Percentiles rank a stretch among this genome's conserved stretches.
Conservation (phyloP, 2,113 vertebrate genomes). For the Phylloscopus whistleri region DNA sequence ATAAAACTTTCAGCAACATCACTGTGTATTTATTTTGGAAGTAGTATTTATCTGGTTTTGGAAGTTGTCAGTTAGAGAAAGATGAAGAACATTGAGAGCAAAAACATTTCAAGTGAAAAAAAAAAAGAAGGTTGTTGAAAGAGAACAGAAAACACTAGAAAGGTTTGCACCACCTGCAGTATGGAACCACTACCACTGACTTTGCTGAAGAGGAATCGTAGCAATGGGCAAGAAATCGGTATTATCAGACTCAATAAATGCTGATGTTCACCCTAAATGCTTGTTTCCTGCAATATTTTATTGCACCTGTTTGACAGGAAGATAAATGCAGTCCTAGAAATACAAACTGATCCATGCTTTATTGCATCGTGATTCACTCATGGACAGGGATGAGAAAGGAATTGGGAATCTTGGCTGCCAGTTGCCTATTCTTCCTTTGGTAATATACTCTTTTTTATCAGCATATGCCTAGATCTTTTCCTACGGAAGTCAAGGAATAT, state of each 20-base stretch:
- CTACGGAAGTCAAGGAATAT: neutral
- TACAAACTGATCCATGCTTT: neutral
- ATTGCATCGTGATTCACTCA: neutral
- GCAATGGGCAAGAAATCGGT: neutral
- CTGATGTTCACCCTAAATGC: neutral
- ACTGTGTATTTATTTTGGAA: neutral
- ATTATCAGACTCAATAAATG: neutral
- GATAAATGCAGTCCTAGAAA: neutral
- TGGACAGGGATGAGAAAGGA: neutral
- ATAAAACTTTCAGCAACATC: neutral
- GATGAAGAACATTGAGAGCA: neutral
- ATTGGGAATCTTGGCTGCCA: neutral
- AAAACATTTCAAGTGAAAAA: neutral
- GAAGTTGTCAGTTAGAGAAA: neutral
- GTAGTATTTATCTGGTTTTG: neutral
- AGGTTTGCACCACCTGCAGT: neutral
- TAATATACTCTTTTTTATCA: neutral
- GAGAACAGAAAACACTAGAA: neutral
- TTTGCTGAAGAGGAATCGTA: neutral
- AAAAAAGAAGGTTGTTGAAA: accelerated
- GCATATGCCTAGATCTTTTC: neutral
- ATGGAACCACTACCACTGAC: neutral
- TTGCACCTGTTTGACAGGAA: neutral
- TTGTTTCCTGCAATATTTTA: neutral
- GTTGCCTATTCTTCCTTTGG: neutral